Conservation (phyloP, 2,888 invertebrate species). For the Lasioglossum calceatum region DNA sequence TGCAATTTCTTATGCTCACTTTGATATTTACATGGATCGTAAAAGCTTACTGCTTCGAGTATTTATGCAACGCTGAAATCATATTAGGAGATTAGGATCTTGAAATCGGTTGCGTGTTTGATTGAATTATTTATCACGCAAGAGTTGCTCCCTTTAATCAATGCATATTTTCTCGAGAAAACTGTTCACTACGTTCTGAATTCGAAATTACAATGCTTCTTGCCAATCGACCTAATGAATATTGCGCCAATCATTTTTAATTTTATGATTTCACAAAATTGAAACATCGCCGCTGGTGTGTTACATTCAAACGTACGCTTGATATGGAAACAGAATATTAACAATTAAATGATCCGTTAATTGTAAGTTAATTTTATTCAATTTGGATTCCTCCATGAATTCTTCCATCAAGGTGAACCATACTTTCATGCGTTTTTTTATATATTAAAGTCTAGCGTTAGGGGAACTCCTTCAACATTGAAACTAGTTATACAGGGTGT, state of each 20-base stretch:
- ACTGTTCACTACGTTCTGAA: background rate
- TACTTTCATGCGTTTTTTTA: no score
- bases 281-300: background rate
- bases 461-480: no score
- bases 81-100: background rate
- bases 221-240: background rate
- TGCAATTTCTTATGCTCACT: slow-evolving; percentile 31
- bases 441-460: no score
- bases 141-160: background rate
- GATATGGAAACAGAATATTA: no score
- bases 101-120: background rate
- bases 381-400: no score
- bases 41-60: background rate
- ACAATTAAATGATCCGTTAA: no score
- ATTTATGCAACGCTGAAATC: slow-evolving; percentile 16
- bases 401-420: no score
- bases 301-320: background rate
- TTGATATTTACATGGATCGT: background rate
- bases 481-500: no score
- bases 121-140: slow-evolving; percentile 10
- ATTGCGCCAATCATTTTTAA: background rate
- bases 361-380: no score
- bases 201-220: background rate
- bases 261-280: background rate
- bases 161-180: background rate